A percentile compares a stretch with the other conserved stretches of the same genome.
phyloP scores from a whole-genome alignment of 2,113 vertebrate species.

The Scopus umbretta region DNA sequence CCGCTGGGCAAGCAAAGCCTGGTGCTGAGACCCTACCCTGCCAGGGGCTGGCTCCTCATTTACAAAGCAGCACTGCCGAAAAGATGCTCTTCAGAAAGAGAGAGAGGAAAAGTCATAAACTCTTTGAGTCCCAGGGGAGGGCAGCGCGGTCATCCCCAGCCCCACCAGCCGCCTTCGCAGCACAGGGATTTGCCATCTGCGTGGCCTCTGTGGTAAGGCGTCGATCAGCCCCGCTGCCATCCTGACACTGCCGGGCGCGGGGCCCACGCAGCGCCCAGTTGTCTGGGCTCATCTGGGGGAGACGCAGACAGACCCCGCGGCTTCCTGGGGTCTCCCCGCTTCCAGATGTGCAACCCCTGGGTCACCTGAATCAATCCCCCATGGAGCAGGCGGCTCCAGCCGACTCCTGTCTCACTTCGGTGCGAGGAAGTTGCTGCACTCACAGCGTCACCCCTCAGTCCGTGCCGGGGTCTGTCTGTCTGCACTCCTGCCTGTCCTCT shows the following conservation, averaged over 20 bases:
- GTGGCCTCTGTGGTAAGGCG: neutral
- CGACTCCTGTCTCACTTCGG: accelerated
- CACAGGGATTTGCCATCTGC: neutral
- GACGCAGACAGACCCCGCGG: accelerated
- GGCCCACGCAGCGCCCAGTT: accelerated
- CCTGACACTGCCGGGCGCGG: neutral
- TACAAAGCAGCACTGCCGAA: neutral
- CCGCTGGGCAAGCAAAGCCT: neutral
- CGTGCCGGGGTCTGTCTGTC: neutral
- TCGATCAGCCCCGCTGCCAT: neutral
- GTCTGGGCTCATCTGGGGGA: neutral
- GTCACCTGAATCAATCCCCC: neutral
- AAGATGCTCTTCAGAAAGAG: constrained; percentile 2
- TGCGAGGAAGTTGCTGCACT: neutral
- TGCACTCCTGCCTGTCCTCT: neutral
- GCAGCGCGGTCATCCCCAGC: neutral
- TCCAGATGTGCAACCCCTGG: neutral
- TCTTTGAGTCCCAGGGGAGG: neutral
- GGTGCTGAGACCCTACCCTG: neutral
- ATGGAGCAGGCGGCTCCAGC: neutral
- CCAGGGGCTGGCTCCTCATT: neutral
- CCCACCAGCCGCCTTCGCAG: neutral
- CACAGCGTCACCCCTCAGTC: neutral
- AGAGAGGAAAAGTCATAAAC: constrained; percentile 22
- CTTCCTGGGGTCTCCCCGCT: neutral